Conservation (phyloP, 2,888 invertebrate genomes). For the Sesia bembeciformis region DNA sequence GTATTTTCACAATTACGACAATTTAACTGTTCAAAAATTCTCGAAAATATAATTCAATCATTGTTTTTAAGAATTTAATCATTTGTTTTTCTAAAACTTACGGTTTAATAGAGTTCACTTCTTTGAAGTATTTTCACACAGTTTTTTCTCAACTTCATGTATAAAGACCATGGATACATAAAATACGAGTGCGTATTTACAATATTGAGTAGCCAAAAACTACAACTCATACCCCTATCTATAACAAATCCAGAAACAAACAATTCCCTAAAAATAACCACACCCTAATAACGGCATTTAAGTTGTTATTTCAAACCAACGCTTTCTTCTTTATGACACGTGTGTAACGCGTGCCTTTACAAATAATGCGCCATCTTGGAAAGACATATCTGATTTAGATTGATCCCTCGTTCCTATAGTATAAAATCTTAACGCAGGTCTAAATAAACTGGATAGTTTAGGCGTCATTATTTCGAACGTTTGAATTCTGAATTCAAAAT, state of each 20-base stretch:
- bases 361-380: slow-evolving; percentile 44
- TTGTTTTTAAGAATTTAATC: too few relatives aligned
- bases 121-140: too few relatives aligned
- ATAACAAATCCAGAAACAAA: slow-evolving; percentile 53
- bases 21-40: too few relatives aligned
- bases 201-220: background rate
- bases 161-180: too few relatives aligned
- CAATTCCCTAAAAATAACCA: slow-evolving; percentile 52
- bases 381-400: slow-evolving; percentile 19
- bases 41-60: too few relatives aligned
- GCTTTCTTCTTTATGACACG: slow-evolving; percentile 64
- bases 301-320: slow-evolving; percentile 61
- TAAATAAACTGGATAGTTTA: slow-evolving; percentile 24
- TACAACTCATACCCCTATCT: slow-evolving; percentile 41
- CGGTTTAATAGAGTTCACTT: too few relatives aligned
- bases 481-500: slow-evolving; percentile 44
- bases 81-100: too few relatives aligned
- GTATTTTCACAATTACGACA: too few relatives aligned
- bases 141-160: too few relatives aligned
- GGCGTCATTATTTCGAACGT: slow-evolving; percentile 55
- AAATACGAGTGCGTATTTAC: too few relatives aligned
- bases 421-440: slow-evolving; percentile 1
- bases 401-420: slow-evolving; percentile 9
- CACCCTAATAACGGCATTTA: slow-evolving; percentile 65
- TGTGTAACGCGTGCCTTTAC: slow-evolving; percentile 48